Base-by-base conservation (phyloP, 1,140 invertebrate species). In the Drosophila trapezifrons region DNA sequence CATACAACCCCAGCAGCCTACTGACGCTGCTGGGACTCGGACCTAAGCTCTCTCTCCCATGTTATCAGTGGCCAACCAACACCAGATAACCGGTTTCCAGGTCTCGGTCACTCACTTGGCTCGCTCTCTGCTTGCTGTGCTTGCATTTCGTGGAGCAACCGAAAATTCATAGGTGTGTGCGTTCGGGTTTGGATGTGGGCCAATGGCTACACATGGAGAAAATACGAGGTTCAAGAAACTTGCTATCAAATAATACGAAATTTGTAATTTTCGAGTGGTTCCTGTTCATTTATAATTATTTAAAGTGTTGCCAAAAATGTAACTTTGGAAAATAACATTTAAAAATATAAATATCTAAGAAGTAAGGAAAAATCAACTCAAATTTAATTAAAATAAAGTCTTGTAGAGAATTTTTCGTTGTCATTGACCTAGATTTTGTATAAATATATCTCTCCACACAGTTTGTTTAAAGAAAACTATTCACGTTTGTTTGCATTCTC, bases 71-170 rank as follows among this genome's bases (percentile, higher is more conserved):
- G n/a, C 10, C 6, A 8, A 13, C n/a, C 10, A 57, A 17, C n/a
- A 47, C 3, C 27, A 22, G 49, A 71, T 32, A 71, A 71, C 67
- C 67, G 65, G 67, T 71, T 71, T 40, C 17, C 17, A 13, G 22
- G 38, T 70, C 42, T 56, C 18, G 18, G 25, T 37, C 12, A 25
- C 18, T 22, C 10, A n/a, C 13, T 15, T 10, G 10, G 25, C 42
- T 69, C 25, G 13, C 27, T 40, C 18, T 37, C 13, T 37, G 27
- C 49, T 18, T 32, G 35, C 35, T 57, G 66, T 9, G 32, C 32
- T 70, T 70, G 67, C 67, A 70, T 46, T 32, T 38, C 27, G 65
- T 43, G 29, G 29, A 10, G 15, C 15, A 55, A 10, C 29, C 46
- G 15, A 70, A 70, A 45, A 63, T 13, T 52, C 18, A 37, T 52